Evolutionary conservation across 2,113 vertebrate genomes (phyloP).

Genomic region (Hippoglossus stenolepis): DNA sequence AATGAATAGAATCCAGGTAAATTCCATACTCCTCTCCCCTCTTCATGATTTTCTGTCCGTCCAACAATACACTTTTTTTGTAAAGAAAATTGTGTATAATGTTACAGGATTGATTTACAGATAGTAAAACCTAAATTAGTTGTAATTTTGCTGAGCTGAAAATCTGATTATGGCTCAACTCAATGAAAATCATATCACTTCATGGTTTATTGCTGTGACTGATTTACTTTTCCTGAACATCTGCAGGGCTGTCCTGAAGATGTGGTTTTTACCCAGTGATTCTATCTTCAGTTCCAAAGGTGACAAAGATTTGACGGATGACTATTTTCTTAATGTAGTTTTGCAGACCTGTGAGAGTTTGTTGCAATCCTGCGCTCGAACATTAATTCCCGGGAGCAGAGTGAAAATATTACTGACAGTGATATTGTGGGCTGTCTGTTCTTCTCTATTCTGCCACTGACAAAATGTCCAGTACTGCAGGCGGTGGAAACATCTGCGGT

Average conservation of each 20-base stretch:
- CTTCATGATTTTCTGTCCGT: no score
- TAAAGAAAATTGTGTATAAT: background rate
- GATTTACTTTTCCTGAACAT: slow-evolving; percentile 10
- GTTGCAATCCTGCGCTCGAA: slow-evolving; percentile 30
- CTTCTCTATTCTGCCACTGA: slow-evolving; percentile 49
- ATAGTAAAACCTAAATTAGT: background rate
- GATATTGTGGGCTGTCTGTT: slow-evolving; percentile 54
- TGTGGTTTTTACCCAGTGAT: slow-evolving; percentile 2
- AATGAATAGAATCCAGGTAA: no score
- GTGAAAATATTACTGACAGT: slow-evolving; percentile 56
- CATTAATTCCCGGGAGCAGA: slow-evolving; percentile 55
- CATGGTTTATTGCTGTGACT: slow-evolving; percentile 8
- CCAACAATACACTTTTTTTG: no score
- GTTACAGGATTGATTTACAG: background rate
- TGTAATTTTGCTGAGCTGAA: background rate
- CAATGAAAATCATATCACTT: background rate
- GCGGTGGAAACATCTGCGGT: slow-evolving; percentile 66
- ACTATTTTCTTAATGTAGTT: slow-evolving; percentile 45
- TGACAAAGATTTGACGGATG: slow-evolving; percentile 18
- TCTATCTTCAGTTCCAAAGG: slow-evolving; percentile 18
- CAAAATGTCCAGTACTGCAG: slow-evolving; percentile 67
- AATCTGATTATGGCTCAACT: background rate
- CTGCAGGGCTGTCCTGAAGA: slow-evolving; percentile 2
- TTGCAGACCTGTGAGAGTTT: slow-evolving; percentile 31
- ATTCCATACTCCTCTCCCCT: no score